Base-by-base conservation (phyloP, 2,888 invertebrate genomes). In the Ornithoptera priamus region DNA sequence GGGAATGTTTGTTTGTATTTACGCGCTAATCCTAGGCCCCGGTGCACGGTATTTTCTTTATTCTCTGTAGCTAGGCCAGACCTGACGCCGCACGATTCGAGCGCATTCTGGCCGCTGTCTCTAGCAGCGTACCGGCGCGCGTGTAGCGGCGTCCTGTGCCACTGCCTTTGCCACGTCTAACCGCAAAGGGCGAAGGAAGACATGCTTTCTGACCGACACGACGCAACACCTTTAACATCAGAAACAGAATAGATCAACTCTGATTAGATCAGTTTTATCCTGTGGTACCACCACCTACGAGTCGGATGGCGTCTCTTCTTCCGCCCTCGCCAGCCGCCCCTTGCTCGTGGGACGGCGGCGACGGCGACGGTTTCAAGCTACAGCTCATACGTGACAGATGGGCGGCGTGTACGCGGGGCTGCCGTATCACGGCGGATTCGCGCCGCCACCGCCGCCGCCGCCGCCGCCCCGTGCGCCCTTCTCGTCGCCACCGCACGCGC, bases 351-450 rank as follows among this genome's bases (percentile, higher is more conserved):
- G 39, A 1, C 8, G 39, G 39, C 1, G 7, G 39, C 8, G 7
- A 22, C 22, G 36, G 36, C 6, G 36, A 10, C 7, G 39, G 10
- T 10, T 39, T 39, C 39, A 7, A 1, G 8, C 66, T 64, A 71
- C 56, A 66, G 63, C 63, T 17, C 46, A 7, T 15, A 56, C 61
- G 64, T 56, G 65, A 67, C 84, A 91, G 92, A 87, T 92, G 90
- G 89, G 90, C 80, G 87, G 89, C 70, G 85, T 91, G 84, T 92
- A 90, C 85, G 88, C 91, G 75, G 90, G 89, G 12, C 83, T 89
- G 78, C 88, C 84, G 82, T 90, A 91, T 81, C 85, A 84, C 81
- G 85, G 83, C 68, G 78, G 82, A 71, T 86, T 86, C 81, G 81
- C 82, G 68, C 81, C 81, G 22, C 82, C 84, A 73, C 80, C 83